Conservation (phyloP, 2,113 vertebrate genomes). For the Lucifuga dentata region DNA sequence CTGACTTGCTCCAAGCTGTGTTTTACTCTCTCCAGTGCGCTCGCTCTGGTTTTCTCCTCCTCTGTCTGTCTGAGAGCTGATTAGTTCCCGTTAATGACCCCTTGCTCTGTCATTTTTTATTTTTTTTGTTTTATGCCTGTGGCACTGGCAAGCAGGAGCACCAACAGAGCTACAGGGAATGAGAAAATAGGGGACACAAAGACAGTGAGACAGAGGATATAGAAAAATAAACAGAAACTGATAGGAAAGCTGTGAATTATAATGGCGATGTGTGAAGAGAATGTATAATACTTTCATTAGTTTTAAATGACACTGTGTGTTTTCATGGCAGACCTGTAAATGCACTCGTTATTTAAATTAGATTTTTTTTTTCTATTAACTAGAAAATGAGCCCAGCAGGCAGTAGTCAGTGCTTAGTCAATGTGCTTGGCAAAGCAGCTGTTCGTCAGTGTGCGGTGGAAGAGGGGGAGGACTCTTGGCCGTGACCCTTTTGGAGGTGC, state of each 20-base stretch:
- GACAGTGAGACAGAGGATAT: slow-evolving; percentile 24
- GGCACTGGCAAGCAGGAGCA: slow-evolving; percentile 41
- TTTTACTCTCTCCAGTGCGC: slow-evolving; percentile 23
- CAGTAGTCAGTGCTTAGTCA: slow-evolving; percentile 76
- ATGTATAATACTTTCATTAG: slow-evolving; percentile 50
- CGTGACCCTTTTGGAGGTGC: slow-evolving; percentile 74
- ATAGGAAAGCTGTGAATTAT: slow-evolving; percentile 40
- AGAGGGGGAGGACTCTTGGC: slow-evolving; percentile 74
- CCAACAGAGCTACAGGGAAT: slow-evolving; percentile 31
- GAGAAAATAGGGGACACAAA: slow-evolving; percentile 32
- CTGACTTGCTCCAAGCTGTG: slow-evolving; percentile 12
- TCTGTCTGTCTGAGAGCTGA: slow-evolving; percentile 56
- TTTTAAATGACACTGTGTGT: slow-evolving; percentile 56
- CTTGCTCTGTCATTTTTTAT: slow-evolving; percentile 58
- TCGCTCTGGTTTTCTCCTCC: slow-evolving; percentile 5
- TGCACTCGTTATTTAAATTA: slow-evolving; percentile 69
- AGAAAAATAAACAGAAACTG: slow-evolving; percentile 30
- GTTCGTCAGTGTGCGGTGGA: slow-evolving; percentile 61
- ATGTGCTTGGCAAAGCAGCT: slow-evolving; percentile 77
- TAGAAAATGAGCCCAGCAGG: slow-evolving; percentile 76
- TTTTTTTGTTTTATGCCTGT: slow-evolving; percentile 53
- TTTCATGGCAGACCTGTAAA: slow-evolving; percentile 69
- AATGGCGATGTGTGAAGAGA: slow-evolving; percentile 33
- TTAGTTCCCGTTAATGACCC: slow-evolving; percentile 74
- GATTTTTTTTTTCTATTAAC: slow-evolving; percentile 66